phyloP scores from a whole-genome alignment of 2,113 vertebrate species.

The Alosa alosa region DNA sequence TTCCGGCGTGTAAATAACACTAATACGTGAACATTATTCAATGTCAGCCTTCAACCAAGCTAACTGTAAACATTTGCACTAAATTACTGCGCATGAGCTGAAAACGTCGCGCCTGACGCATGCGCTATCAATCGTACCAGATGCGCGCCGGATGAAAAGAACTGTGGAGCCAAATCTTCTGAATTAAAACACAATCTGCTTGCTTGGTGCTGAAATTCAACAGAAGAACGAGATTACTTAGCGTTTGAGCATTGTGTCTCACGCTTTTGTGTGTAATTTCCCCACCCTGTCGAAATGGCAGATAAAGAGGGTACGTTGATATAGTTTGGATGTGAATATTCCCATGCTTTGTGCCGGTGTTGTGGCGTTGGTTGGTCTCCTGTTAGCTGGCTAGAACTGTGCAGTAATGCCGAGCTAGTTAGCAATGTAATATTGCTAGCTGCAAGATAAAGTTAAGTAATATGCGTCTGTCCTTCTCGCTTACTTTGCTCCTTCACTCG shows the following conservation, averaged over 20 bases:
- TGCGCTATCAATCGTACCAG: slow-evolving; percentile 21
- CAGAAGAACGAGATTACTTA: background rate
- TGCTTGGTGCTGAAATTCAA: background rate
- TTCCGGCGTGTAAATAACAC: too few relatives aligned
- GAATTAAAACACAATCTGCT: background rate
- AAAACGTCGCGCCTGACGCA: slow-evolving; percentile 27
- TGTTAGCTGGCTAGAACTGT: slow-evolving; percentile 28
- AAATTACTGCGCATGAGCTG: background rate
- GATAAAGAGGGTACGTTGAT: slow-evolving; percentile 68
- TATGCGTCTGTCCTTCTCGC: background rate
- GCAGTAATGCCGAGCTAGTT: slow-evolving; percentile 21
- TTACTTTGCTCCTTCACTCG: background rate
- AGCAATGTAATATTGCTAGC: background rate
- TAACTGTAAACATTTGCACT: background rate
- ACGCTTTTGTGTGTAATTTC: slow-evolving; percentile 1
- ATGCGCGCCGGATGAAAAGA: slow-evolving; percentile 53
- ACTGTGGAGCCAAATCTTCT: background rate
- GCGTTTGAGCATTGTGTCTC: slow-evolving; percentile 29
- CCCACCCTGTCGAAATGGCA: slow-evolving; percentile 58
- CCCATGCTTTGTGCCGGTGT: slow-evolving; percentile 26
- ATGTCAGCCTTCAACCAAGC: background rate
- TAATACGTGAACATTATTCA: background rate
- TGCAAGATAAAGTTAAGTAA: background rate
- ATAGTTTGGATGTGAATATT: slow-evolving; percentile 18
- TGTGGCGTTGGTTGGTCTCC: slow-evolving; percentile 41